Base-by-base conservation (phyloP, 2,113 vertebrate species). In the Tauraco erythrolophus region DNA sequence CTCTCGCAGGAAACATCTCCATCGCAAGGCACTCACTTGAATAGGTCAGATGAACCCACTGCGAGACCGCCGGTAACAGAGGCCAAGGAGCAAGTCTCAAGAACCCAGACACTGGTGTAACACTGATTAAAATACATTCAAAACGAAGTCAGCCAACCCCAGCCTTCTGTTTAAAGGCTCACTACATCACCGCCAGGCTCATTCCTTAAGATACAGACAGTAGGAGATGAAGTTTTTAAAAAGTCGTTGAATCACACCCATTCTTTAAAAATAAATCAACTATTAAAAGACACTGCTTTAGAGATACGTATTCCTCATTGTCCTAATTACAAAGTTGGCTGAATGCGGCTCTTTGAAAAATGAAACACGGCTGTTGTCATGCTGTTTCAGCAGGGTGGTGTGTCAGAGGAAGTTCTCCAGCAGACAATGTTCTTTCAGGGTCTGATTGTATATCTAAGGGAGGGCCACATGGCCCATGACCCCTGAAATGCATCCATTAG, bases 191-290 rank as follows among this genome's bases (percentile, higher is more conserved):
- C 84, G 66, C 77, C 65, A 82, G n/a, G 10, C 84, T 95, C 6
- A 7, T 70, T 65, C 91, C 81, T 83, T 18, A 61, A 39, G 22
- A 24, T 41, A 11, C 86, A 91, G 89, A 79, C 88, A 94, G 94
- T 4, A 84, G 91, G 94, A 87, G 81, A 72, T 79, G 89, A 85
- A 95, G 89, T n/a, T 88, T 81, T 81, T 53, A 41, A 92, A 19
- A 64, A 95, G 69, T 3, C 72, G 74, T 91, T 81, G 77, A 82
- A 94, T 94, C 83, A 65, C 89, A 87, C 66, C 92, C 91, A 71
- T 92, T 94, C 95, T 94, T 94, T 91, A 76, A 94, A 92, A 96
- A 97, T 85, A 95, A 96, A 91, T 96, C 70, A 76, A 33, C 74
- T 69, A 12, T 83, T 76, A 76, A 88, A 83, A 91, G 92, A 14